phyloP scores from a whole-genome alignment of 2,797 vertebrate species.

The Odontamblyopus rebecca region DNA sequence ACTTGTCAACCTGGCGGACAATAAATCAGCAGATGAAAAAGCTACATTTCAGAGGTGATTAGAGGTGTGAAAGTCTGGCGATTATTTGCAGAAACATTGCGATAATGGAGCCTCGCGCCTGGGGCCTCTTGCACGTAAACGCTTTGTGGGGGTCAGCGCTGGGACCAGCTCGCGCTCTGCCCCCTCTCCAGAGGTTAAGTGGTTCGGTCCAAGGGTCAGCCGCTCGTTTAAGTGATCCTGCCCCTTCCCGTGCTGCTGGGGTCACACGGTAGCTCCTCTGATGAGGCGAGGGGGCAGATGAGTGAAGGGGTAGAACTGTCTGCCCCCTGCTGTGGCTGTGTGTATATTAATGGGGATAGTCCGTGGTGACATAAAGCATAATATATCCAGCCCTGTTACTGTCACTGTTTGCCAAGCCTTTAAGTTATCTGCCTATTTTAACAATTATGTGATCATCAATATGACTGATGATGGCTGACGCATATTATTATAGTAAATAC shows the following conservation, averaged over 20 bases:
- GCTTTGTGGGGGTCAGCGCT: slow-evolving; percentile 37
- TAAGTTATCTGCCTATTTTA: neutral
- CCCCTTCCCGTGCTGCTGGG: slow-evolving; percentile 40
- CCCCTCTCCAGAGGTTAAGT: slow-evolving; percentile 56
- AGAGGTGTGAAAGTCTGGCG: slow-evolving; percentile 2
- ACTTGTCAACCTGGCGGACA: neutral
- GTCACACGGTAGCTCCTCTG: slow-evolving; percentile 42
- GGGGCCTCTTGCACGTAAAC: slow-evolving; percentile 29
- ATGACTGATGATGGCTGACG: neutral
- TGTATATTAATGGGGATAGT: slow-evolving; percentile 60
- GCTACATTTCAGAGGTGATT: neutral
- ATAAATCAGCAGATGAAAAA: slow-evolving; percentile 8
- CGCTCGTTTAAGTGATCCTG: slow-evolving; percentile 53
- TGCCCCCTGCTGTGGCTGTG: slow-evolving; percentile 53
- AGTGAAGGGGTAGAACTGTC: slow-evolving; percentile 52
- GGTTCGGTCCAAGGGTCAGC: slow-evolving; percentile 45
- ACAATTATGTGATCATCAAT: neutral
- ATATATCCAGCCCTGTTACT: slow-evolving; percentile 38
- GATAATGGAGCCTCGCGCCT: slow-evolving; percentile 33
- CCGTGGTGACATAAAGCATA: slow-evolving; percentile 68
- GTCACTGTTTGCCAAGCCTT: slow-evolving; percentile 31
- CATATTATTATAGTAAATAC: neutral
- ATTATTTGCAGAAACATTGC: slow-evolving; percentile 27
- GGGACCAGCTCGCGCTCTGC: slow-evolving; percentile 14
- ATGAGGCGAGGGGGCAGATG: slow-evolving; percentile 60